phyloP scores from a whole-genome alignment of 2,888 invertebrate genomes.

The Chaitophorus viminalis region DNA sequence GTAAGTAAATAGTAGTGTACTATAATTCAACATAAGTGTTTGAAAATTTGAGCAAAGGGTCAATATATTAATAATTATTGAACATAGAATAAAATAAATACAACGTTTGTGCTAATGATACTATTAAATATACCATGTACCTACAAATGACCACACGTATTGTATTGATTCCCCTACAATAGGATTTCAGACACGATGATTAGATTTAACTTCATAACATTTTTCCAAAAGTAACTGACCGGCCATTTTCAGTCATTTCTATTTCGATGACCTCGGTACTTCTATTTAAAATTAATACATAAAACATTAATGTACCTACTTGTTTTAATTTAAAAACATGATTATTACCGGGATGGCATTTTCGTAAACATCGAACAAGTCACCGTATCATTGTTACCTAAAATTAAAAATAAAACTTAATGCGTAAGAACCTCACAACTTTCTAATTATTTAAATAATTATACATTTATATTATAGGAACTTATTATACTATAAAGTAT shows the following conservation, averaged over 20 bases:
- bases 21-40: neutral
- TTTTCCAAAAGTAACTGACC: slow-evolving; percentile 1
- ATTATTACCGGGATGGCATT: slow-evolving; percentile 23
- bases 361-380: slow-evolving; percentile 33
- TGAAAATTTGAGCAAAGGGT: neutral
- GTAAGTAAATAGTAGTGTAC: too few relatives aligned
- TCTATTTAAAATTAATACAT: neutral
- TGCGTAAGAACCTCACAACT: neutral
- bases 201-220: slow-evolving; percentile 34
- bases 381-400: slow-evolving; percentile 15
- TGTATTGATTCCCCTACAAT: neutral
- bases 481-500: too few relatives aligned
- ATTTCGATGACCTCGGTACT: slow-evolving; percentile 28
- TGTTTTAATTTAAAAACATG: neutral
- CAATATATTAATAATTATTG: neutral
- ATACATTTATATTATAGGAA: too few relatives aligned
- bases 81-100: too few relatives aligned
- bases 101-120: too few relatives aligned
- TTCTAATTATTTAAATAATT: too few relatives aligned
- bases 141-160: neutral
- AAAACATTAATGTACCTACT: neutral
- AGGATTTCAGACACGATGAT: neutral
- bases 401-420: neutral
- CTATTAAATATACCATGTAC: neutral
- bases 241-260: slow-evolving; percentile 20